These are phyloP conservation scores for Mamestra configurata DNA, from an alignment of 1,140 invertebrate genomes.

Conservation along the genomic window DNA sequence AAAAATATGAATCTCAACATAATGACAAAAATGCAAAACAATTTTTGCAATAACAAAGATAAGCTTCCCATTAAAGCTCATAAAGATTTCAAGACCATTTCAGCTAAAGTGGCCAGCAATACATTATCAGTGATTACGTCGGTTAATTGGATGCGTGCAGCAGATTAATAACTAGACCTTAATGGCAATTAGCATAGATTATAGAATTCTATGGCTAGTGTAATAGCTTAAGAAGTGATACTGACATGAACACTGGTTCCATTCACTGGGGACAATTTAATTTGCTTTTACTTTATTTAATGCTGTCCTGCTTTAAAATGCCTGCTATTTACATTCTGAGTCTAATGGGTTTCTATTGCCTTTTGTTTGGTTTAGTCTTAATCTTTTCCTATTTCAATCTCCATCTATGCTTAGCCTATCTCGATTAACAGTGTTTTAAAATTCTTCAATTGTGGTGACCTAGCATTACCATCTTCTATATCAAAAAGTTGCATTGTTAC, in stretches of 20 bases:
- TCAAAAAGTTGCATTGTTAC: background rate
- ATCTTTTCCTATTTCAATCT: background rate
- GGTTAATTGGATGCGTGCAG: conserved; percentile 30
- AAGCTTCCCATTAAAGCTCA: conserved; percentile 1
- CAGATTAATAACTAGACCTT: conserved; percentile 30
- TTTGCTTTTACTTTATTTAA: conserved; percentile 27
- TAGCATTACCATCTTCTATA: background rate
- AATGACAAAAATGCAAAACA: background rate
- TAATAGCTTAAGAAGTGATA: conserved; percentile 19
- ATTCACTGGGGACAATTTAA: conserved; percentile 35
- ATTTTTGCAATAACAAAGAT: background rate
- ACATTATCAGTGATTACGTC: conserved; percentile 28
- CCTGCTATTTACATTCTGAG: background rate
- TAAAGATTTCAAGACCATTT: conserved; percentile 3
- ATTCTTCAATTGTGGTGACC: background rate
- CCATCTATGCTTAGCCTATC: too few relatives aligned
- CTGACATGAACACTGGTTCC: conserved; percentile 15
- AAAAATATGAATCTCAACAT: background rate
- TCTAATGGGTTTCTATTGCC: conserved; percentile 5
- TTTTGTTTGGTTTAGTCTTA: background rate
- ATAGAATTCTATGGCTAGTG: conserved; percentile 19
- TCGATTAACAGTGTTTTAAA: too few relatives aligned
- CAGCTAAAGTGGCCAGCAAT: conserved; percentile 10
- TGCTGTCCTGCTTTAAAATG: conserved; percentile 1
- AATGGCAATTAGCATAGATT: conserved; percentile 27